A percentile compares a stretch with the other conserved stretches of the same genome.
phyloP scores from a whole-genome alignment of 2,113 vertebrate species.

The Sciurus niger region DNA sequence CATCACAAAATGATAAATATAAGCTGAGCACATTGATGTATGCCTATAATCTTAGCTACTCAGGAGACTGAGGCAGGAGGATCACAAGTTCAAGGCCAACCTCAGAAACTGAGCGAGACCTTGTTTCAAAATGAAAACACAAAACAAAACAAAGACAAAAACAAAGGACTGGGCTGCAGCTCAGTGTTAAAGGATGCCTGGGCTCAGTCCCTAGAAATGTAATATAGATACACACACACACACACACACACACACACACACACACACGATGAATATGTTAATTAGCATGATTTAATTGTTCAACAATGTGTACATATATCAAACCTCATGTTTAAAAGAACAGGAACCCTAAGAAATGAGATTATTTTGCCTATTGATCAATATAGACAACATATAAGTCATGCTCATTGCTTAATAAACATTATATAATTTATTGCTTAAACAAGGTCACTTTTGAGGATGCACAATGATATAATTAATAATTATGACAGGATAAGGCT shows the following conservation, averaged over 20 bases:
- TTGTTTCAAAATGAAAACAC: neutral
- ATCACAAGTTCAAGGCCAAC: neutral
- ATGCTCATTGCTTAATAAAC: neutral
- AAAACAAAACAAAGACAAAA: neutral
- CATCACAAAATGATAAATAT: neutral
- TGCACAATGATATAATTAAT: neutral
- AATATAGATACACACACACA: neutral
- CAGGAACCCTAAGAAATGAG: neutral
- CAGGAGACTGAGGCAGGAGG: neutral
- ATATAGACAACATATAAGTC: neutral
- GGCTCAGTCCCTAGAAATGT: neutral
- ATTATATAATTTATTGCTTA: neutral
- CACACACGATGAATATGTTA: neutral
- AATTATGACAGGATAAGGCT: neutral
- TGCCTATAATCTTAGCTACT: neutral
- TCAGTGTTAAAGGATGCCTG: neutral
- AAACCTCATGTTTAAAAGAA: neutral
- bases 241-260: no score
- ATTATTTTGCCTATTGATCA: neutral
- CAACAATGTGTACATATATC: neutral
- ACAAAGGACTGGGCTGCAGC: neutral
- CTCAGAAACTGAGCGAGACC: neutral
- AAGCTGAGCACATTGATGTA: neutral
- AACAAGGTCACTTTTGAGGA: neutral
- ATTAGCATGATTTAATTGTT: neutral